phyloP scores from a whole-genome alignment of 2,113 vertebrate genomes.

The Alexandromys fortis region DNA sequence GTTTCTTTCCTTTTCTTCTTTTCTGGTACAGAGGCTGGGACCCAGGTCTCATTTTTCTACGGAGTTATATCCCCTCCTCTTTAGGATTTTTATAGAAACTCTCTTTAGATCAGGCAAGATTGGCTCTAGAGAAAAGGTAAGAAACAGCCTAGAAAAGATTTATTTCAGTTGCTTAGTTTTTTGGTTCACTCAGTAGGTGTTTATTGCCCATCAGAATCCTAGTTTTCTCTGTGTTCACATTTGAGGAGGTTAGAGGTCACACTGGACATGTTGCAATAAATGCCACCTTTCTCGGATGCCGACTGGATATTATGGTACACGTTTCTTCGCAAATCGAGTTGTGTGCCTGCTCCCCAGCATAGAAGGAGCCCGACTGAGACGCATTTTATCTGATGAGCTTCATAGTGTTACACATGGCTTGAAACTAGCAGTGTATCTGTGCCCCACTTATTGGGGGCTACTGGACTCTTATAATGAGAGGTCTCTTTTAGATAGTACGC shows the following conservation, averaged over 20 bases:
- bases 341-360: background rate
- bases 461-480: background rate
- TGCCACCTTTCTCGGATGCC: background rate
- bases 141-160: background rate
- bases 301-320: background rate
- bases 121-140: background rate
- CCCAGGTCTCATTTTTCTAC: background rate
- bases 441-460: background rate
- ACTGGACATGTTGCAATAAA: background rate
- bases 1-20: slow-evolving; percentile 42
- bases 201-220: background rate
- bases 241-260: background rate
- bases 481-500: background rate
- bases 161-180: slow-evolving; percentile 22
- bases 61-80: background rate
- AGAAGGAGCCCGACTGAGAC: background rate
- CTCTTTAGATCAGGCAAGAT: background rate
- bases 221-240: background rate
- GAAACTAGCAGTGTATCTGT: background rate
- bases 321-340: background rate
- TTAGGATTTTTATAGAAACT: slow-evolving; percentile 20
- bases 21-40: background rate
- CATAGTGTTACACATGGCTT: background rate
- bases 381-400: background rate
- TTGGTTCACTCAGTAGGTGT: background rate